Evolutionary conservation across 2,888 invertebrate genomes (phyloP), one percentile per base, ranked within the genome.

Genomic region (Ormyrus labotus): DNA sequence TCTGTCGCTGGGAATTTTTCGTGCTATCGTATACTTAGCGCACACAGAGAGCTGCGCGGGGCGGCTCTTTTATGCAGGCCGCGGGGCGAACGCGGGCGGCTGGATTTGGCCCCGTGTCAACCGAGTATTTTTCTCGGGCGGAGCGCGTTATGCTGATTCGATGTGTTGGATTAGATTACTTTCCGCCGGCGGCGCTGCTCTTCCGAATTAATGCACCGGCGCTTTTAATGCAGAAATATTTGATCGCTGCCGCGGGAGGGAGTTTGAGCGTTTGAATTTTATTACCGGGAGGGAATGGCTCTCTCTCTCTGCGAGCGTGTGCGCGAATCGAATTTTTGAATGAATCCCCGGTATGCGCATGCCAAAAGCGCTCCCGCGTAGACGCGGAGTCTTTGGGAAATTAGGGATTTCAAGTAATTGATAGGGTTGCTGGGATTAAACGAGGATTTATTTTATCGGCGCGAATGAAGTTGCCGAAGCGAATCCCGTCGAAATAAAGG

Each of bases 61-160:
- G 65, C 13, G 7, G n/a, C 51, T 13, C 19, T n/a, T 64, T n/a
- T n/a, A 64, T 34, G 53, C 53, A 13, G 13, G 19, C 19, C 19
- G 19, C 19, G 19, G 19, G 13, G 34, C 67, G 34, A 13, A 6
- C 5, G 45, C 11, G 53, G 7, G 19, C 57, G 70, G 50, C n/a
- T 48, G 11, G 57, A 64, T 69, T 76, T 76, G 76, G 76, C 69
- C 48, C 47, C 6, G 55, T 55, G 63, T 69, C 69, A 76, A 76
- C 9, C 48, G 48, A 55, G 61, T 63, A 68, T 69, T 69, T 69
- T 60, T 76, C 47, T 55, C 48, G 19, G 53, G 34, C 4, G 3
- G 13, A 60, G 10, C 10, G 50, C 53, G 61, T 76, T 61, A 55
- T 69, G 55, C 68, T 76, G 68, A 76, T 76, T 76, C 75, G 55